Base-by-base conservation (phyloP, 2,113 vertebrate species). In the Tetrao urogallus region DNA sequence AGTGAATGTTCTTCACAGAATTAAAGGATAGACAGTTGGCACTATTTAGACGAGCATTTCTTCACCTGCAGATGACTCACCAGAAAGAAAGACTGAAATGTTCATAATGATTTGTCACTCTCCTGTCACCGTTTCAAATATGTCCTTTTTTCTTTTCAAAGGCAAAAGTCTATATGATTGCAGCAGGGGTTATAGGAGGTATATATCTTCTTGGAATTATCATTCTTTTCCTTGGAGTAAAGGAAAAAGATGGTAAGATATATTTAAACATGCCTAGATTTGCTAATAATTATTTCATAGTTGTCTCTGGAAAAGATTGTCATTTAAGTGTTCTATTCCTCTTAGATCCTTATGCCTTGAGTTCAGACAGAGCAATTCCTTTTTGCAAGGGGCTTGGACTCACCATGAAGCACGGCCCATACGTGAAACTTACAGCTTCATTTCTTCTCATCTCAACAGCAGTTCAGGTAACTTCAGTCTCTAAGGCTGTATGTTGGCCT, bases 381-480 rank as follows among this genome's bases (percentile, higher is more conserved):
- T 99, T 99, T 93, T 97, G 98, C 76, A 96, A 98, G 85, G 99
- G 99, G 78, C 98, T 99, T 86, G 83, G 97, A 87, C 97, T 98
- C 96, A 98, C 99, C 50, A 98, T 99, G 98, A 97, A 97, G 91
- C 98, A 99, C 2, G 97, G 98, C 3, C 99, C 99, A 1, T 99
- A 99, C 77, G 95, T 99, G 95, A 99, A 97, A 32, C 98, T 99
- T 69, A 98, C 98, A 2, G 97, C 98, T 28, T 97, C 99, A 8
- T 99, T 99, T 97, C 98, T 99, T 96, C 98, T 99, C 98, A 99
- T 99, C 96, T 98, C 99, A 0, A 98, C 99, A 36, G 99, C 99
- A 28, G 98, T 99, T 89, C 99, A 99, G 99, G 99, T 99, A 98
- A 95, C 65, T 76, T 65, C 70, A 91, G 64, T 74, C 61, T 82